These are phyloP conservation scores for Mormyrus proboscirostris DNA, from an alignment of 2,797 vertebrate genomes.

Conservation along the genomic window DNA sequence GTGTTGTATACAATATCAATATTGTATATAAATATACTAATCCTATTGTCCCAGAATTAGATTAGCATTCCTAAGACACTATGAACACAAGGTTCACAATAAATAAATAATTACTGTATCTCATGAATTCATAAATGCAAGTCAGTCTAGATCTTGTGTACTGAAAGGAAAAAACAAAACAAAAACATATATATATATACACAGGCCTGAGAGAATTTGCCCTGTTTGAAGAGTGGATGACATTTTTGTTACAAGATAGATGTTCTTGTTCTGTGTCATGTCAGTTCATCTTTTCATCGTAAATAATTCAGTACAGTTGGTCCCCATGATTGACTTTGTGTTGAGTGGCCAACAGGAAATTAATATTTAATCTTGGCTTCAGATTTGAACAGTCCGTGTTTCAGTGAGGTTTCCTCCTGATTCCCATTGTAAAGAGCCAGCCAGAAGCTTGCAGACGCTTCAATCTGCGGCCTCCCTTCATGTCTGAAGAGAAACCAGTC, in stretches of 20 bases:
- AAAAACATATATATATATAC: background rate
- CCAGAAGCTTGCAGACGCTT: background rate
- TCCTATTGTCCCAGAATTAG: background rate
- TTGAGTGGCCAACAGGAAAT: constrained; percentile 24
- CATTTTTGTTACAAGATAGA: background rate
- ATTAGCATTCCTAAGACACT: background rate
- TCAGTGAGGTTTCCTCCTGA: background rate
- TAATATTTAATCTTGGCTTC: constrained; percentile 34
- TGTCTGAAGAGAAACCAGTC: background rate
- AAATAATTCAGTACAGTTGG: constrained; percentile 34
- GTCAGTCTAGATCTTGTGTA: background rate
- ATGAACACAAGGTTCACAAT: background rate
- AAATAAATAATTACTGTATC: background rate
- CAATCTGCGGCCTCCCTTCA: background rate
- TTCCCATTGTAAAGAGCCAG: background rate
- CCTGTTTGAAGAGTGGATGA: background rate
- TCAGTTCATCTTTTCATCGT: constrained; percentile 21
- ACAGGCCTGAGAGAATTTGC: background rate
- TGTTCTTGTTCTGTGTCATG: background rate
- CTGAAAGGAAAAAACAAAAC: background rate
- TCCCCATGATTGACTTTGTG: constrained; percentile 31
- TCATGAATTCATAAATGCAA: background rate
- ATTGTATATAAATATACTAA: background rate
- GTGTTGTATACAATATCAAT: background rate
- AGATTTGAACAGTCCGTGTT: constrained; percentile 32